Conservation (phyloP, 2,888 invertebrate genomes). For the Caradrina kadenii region DNA sequence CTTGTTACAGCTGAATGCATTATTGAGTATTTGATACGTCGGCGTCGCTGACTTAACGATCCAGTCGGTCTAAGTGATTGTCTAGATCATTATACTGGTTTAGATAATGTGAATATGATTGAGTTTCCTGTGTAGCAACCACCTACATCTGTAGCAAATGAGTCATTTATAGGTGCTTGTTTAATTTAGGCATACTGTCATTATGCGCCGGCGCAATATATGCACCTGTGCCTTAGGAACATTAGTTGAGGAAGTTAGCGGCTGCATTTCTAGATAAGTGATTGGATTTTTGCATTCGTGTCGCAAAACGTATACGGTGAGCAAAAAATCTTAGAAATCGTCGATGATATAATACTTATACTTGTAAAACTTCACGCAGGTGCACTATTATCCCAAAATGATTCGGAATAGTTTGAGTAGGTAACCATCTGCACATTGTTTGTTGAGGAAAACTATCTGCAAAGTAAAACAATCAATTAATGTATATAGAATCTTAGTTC, state of each 20-base stretch:
- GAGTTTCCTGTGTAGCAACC: slow-evolving; percentile 38
- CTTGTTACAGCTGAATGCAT: slow-evolving; percentile 57
- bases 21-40: slow-evolving; percentile 55
- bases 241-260: slow-evolving; percentile 49
- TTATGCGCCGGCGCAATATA: slow-evolving; percentile 18
- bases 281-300: slow-evolving; percentile 13
- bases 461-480: slow-evolving; percentile 26
- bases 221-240: slow-evolving; percentile 43
- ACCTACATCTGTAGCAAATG: slow-evolving; percentile 42
- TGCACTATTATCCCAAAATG: too few relatives aligned
- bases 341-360: neutral
- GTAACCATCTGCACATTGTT: too few relatives aligned
- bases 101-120: slow-evolving; percentile 55
- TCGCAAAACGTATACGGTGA: slow-evolving; percentile 10
- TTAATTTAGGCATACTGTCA: slow-evolving; percentile 45
- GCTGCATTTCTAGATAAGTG: slow-evolving; percentile 11
- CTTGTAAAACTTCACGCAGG: too few relatives aligned
- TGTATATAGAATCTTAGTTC: neutral
- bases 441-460: neutral
- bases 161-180: slow-evolving; percentile 51
- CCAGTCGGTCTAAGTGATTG: slow-evolving; percentile 41
- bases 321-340: neutral
- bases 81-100: slow-evolving; percentile 42
- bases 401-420: too few relatives aligned
- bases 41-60: slow-evolving; percentile 55